These are phyloP conservation scores for Cottoperca gobio DNA, from an alignment of 2,797 vertebrate genomes.

Conservation along the genomic window DNA sequence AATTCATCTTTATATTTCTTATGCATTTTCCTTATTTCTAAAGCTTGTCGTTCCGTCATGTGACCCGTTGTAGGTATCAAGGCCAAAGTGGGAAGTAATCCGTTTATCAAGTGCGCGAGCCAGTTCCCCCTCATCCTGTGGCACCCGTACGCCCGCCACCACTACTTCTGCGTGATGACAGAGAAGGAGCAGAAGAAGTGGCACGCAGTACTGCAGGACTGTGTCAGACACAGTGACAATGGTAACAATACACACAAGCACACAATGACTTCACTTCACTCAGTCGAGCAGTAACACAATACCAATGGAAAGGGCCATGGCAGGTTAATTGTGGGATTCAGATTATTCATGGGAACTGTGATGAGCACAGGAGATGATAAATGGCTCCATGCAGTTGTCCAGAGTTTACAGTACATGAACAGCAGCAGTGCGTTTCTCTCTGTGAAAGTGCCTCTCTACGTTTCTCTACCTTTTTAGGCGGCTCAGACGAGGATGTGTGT, in stretches of 20 bases:
- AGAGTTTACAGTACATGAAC: background rate
- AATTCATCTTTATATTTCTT: background rate
- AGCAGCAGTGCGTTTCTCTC: background rate
- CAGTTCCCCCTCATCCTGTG: slow-evolving; percentile 94
- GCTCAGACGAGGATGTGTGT: slow-evolving; percentile 54
- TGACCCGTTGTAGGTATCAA: slow-evolving; percentile 80
- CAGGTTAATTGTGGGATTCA: background rate
- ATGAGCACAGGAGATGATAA: background rate
- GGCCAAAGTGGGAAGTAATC: slow-evolving; percentile 82
- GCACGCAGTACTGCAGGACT: slow-evolving; percentile 95
- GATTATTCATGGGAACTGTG: background rate
- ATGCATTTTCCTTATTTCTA: background rate
- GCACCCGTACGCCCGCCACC: slow-evolving; percentile 93
- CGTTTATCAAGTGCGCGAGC: slow-evolving; percentile 90
- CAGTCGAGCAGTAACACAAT: background rate
- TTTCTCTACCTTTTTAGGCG: slow-evolving; percentile 43
- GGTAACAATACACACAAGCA: slow-evolving; percentile 78
- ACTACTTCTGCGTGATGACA: slow-evolving; percentile 94
- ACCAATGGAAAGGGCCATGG: background rate
- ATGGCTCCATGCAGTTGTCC: background rate
- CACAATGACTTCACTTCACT: background rate
- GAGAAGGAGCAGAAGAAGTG: slow-evolving; percentile 96
- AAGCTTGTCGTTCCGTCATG: background rate
- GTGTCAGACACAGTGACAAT: slow-evolving; percentile 92
- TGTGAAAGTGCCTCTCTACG: slow-evolving; percentile 17